These are phyloP conservation scores for pig (Sus scrofa) DNA, from an alignment of 2,113 vertebrate species.

Conservation along the genomic window T2T-Sscrofa CM000825.6:38729001-38729500, in stretches of 20 bases:
- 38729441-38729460: background rate
- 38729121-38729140: background rate
- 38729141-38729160: background rate
- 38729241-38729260: background rate
- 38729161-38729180: background rate
- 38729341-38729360: background rate
- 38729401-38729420: background rate
- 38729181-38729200: background rate
- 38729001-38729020: background rate
- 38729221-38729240: background rate
- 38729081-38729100: background rate
- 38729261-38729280: background rate
- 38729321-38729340: background rate
- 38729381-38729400: background rate
- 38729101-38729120: background rate
- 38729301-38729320: accelerated
- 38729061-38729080: background rate
- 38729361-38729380: background rate
- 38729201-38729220: background rate
- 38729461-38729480: background rate
- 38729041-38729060: background rate
- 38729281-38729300: background rate
- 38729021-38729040: background rate
- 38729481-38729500: background rate
- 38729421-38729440: background rate